phyloP scores from a whole-genome alignment of 2,797 vertebrate genomes.

The Anniella stebbinsi region DNA sequence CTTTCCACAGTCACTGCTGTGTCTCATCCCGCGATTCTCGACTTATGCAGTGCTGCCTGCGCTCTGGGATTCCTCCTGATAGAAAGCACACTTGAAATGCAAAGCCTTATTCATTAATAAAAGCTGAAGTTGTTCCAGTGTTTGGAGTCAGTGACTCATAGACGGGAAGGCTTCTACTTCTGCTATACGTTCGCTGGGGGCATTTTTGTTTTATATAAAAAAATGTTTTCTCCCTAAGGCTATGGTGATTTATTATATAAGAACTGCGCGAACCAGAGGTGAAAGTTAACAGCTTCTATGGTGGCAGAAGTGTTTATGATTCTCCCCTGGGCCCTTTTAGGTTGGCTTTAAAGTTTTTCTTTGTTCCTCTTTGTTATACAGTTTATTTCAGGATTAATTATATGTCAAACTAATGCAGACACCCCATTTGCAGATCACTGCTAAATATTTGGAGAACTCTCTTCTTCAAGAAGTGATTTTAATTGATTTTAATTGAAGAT shows the following conservation, averaged over 20 bases:
- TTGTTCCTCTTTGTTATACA: background rate
- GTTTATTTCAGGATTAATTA: background rate
- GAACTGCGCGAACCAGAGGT: slow-evolving; percentile 48
- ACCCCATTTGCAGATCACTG: rapidly evolving
- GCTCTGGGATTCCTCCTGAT: slow-evolving; percentile 56
- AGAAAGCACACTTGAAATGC: slow-evolving; percentile 61
- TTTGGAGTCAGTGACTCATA: slow-evolving; percentile 71
- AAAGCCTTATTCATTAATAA: slow-evolving; percentile 66
- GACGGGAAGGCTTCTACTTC: slow-evolving; percentile 62
- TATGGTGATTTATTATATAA: slow-evolving; percentile 65
- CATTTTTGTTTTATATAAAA: background rate
- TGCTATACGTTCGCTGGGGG: slow-evolving; percentile 56
- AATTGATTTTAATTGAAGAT: background rate
- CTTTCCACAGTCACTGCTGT: background rate
- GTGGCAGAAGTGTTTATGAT: slow-evolving; percentile 22
- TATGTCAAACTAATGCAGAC: background rate
- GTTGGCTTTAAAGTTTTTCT: slow-evolving; percentile 17
- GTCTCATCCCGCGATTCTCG: slow-evolving; percentile 30
- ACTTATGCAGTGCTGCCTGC: background rate
- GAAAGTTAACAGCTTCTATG: slow-evolving; percentile 53
- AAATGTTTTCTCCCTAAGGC: slow-evolving; percentile 65
- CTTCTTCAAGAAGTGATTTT: background rate
- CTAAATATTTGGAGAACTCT: background rate
- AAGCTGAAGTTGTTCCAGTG: slow-evolving; percentile 58
- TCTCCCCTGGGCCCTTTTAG: slow-evolving; percentile 40